These are phyloP conservation scores for Acrocephalus scirpaceus DNA, from an alignment of 2,797 vertebrate species.

Conservation along the genomic window DNA sequence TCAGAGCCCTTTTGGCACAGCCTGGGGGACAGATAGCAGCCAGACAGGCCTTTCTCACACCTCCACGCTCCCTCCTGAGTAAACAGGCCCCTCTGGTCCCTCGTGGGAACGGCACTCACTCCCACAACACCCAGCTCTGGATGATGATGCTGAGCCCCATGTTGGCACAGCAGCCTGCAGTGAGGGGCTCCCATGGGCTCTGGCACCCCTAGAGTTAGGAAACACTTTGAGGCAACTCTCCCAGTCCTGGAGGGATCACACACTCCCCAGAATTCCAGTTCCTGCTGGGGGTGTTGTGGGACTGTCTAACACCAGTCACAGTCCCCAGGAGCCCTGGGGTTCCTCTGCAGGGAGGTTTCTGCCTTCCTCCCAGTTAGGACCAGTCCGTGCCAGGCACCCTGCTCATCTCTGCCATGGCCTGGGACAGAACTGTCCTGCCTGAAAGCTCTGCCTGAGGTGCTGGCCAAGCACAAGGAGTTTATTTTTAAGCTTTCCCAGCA, in stretches of 20 bases:
- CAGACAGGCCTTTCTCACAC: neutral
- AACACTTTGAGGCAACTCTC: neutral
- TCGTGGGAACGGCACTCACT: neutral
- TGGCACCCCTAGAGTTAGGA: neutral
- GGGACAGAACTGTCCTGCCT: neutral
- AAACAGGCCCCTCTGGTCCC: neutral
- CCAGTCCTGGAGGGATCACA: neutral
- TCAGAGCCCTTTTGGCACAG: neutral
- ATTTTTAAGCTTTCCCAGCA: conserved; percentile 22
- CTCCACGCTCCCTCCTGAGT: neutral
- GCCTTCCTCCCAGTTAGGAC: neutral
- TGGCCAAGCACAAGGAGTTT: neutral
- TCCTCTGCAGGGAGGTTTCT: neutral
- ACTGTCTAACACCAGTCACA: neutral
- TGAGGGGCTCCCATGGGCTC: neutral
- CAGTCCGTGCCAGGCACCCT: accelerated
- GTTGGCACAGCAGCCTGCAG: accelerated
- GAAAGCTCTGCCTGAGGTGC: neutral
- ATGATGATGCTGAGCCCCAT: neutral
- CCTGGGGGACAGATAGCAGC: neutral
- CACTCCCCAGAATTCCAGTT: neutral
- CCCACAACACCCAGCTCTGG: accelerated
- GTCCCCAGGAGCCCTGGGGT: neutral
- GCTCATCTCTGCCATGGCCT: neutral
- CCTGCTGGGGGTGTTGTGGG: neutral